A percentile compares a stretch with the other conserved stretches of the same genome.
Evolutionary conservation across 2,888 invertebrate genomes (phyloP).

Genomic region (Exocentrus adspersus): DNA sequence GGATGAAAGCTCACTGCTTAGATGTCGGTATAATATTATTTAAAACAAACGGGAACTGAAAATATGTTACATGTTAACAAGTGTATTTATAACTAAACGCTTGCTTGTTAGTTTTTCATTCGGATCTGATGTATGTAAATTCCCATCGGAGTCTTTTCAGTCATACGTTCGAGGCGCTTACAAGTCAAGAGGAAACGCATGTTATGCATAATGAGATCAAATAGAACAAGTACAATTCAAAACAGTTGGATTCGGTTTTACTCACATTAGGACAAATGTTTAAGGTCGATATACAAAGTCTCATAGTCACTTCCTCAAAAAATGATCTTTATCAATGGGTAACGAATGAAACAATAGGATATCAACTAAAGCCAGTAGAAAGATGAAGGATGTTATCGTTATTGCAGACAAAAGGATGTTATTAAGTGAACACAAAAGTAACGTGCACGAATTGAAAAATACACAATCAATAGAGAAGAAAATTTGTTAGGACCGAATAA

Average conservation of each 20-base stretch:
- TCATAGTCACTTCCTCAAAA: too few relatives aligned
- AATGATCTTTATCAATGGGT: too few relatives aligned
- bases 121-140: constrained; percentile 20
- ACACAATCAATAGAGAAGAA: too few relatives aligned
- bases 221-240: background rate
- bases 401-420: too few relatives aligned
- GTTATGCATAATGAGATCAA: background rate
- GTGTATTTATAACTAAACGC: constrained; percentile 19
- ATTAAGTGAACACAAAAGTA: too few relatives aligned
- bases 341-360: too few relatives aligned
- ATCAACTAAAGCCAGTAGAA: too few relatives aligned
- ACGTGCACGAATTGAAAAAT: too few relatives aligned
- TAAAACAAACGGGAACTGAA: constrained; percentile 21
- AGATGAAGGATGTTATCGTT: too few relatives aligned
- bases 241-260: background rate
- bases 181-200: constrained; percentile 4
- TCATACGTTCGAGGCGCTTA: background rate
- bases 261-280: background rate
- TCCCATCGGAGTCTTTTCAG: background rate
- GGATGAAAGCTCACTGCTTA: constrained; percentile 16
- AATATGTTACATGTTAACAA: constrained; percentile 21
- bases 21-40: constrained; percentile 13
- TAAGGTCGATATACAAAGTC: too few relatives aligned
- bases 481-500: too few relatives aligned
- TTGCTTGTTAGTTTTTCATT: constrained; percentile 18